Base-by-base conservation (phyloP, 2,113 vertebrate species). In the Hirundichthys speculiger region DNA sequence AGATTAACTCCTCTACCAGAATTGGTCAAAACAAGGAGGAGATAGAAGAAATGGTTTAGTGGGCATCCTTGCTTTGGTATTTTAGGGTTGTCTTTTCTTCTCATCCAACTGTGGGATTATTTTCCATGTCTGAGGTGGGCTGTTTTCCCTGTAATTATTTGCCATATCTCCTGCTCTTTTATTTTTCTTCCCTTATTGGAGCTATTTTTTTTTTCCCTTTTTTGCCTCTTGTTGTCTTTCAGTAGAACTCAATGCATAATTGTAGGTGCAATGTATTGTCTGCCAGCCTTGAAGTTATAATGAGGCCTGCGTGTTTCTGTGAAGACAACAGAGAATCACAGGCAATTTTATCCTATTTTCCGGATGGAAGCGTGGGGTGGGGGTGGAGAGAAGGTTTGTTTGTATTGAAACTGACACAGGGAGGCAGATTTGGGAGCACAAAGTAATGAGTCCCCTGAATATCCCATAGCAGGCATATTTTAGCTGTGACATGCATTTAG, bases 281-380 rank as follows among this genome's bases (percentile, higher is more conserved):
- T 89, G 70, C 75, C 80, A 79, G 87, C 85, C 89, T 90, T 92
- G 86, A 90, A 89, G 86, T 91, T 90, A 86, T 91, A 92, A 91
- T 91, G 90, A 92, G 89, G 78, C 75, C 82, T 81, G 69, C 81
- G 79, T 77, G 83, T 87, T 86, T 88, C 64, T 73, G 67, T 71
- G 80, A 83, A 86, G 80, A 87, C 79, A 81, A 75, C 66, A 79
- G 73, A 77, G 82, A 86, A 88, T 84, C 75, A 73, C 73, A 65
- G 62, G 20, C 63, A 79, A 77, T 88, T 89, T 83, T 69, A 88
- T 91, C 82, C 80, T 77, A 77, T 86, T 88, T 89, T 82, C 68
- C 25, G 58, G 83, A 57, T 78, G 66, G 79, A 66, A 51, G 47
- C 18, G 39, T 58, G 45, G 39, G 47, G 38, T 13, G 53, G 48